Evolutionary conservation across 2,888 invertebrate species (phyloP).

Genomic region (Drosophila stalkeri): DNA sequence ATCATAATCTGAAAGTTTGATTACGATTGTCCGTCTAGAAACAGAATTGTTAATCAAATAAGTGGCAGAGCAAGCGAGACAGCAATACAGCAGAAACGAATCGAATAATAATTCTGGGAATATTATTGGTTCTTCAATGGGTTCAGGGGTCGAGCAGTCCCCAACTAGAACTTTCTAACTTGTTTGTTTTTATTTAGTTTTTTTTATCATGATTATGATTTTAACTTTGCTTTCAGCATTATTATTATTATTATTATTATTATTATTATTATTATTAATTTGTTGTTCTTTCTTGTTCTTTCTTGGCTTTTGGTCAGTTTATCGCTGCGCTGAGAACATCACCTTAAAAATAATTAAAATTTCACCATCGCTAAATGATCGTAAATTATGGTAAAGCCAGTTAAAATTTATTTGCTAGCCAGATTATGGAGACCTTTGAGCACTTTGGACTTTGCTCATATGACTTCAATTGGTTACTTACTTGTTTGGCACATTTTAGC

Average conservation of each 20-base stretch:
- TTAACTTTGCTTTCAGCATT: not conserved
- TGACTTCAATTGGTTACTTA: constrained; percentile 38
- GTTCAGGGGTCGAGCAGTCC: too few relatives aligned
- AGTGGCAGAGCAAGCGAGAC: too few relatives aligned
- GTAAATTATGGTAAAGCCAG: constrained; percentile 25
- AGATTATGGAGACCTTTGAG: not conserved
- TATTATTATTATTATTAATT: not conserved
- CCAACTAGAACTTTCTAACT: too few relatives aligned
- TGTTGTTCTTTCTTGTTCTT: not conserved
- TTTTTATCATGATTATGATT: too few relatives aligned
- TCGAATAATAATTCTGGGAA: too few relatives aligned
- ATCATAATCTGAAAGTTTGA: too few relatives aligned
- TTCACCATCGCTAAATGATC: constrained; percentile 32
- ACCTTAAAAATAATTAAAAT: constrained; percentile 41
- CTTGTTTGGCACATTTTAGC: constrained; percentile 59
- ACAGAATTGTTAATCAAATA: too few relatives aligned
- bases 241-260: not conserved
- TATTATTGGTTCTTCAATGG: too few relatives aligned
- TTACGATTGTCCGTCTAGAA: too few relatives aligned
- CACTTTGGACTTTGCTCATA: not conserved
- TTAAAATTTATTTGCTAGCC: constrained; percentile 18
- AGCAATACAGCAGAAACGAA: too few relatives aligned
- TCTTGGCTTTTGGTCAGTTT: not conserved
- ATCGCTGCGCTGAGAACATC: constrained; percentile 47
- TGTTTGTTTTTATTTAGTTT: too few relatives aligned